phyloP scores from a whole-genome alignment of 2,797 vertebrate genomes.

The Thalassophryne amazonica region DNA sequence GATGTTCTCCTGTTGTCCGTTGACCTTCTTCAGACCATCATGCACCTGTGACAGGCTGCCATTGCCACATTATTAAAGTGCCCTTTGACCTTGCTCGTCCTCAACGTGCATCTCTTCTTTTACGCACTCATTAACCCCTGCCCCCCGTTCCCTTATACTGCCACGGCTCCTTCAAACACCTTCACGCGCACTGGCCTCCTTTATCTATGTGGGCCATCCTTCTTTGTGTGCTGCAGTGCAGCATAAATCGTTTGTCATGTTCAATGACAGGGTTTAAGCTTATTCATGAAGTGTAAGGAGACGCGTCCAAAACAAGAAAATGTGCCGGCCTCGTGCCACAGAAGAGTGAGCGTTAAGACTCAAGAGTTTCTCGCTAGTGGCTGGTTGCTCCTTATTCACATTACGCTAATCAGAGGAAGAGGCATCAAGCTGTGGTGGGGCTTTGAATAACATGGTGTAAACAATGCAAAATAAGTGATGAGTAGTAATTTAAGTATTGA shows the following conservation, averaged over 20 bases:
- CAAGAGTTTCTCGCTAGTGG: conserved; percentile 1
- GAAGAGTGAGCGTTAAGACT: neutral
- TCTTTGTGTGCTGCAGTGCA: neutral
- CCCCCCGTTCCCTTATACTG: neutral
- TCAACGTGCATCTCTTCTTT: neutral
- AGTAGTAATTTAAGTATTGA: neutral
- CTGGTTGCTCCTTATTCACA: conserved; percentile 5
- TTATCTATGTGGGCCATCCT: conserved; percentile 31
- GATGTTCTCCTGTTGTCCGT: neutral
- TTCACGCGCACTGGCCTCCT: conserved; percentile 7
- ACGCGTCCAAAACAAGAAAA: neutral
- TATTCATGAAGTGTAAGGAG: conserved; percentile 4
- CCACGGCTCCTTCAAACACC: neutral
- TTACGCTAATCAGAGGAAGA: neutral
- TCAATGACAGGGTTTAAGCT: neutral
- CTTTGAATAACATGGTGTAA: too few relatives aligned
- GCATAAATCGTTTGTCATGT: conserved; percentile 4
- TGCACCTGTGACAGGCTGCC: conserved; percentile 48
- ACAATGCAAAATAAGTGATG: too few relatives aligned
- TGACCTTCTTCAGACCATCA: neutral
- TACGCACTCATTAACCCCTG: neutral
- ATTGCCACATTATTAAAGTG: conserved; percentile 32
- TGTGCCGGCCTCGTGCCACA: neutral
- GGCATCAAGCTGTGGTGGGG: too few relatives aligned
- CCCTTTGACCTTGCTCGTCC: conserved; percentile 16